Conservation (phyloP, 2,888 invertebrate genomes). For the Dicranocentrus wangi region DNA sequence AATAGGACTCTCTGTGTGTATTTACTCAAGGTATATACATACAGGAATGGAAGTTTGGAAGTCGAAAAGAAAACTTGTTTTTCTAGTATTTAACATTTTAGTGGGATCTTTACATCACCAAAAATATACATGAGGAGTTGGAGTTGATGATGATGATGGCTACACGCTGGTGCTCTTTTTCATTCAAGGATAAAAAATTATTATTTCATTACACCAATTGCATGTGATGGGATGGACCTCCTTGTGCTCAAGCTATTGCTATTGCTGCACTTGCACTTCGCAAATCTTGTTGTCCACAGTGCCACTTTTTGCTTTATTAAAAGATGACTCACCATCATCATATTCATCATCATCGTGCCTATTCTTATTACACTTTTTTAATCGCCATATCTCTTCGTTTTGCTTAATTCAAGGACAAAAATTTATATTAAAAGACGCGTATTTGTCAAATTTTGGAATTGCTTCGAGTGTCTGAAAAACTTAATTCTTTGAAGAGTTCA, state of each 20-base stretch:
- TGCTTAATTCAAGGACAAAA: conserved; percentile 46
- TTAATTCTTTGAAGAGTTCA: no score
- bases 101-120: not conserved
- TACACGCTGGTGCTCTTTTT: conserved; percentile 15
- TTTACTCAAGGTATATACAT: no score
- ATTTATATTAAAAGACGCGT: not conserved
- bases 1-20: no score
- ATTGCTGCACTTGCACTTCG: conserved; percentile 1
- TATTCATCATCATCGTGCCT: not conserved
- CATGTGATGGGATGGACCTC: not conserved
- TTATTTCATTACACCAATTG: conserved; percentile 25
- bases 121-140: conserved; percentile 15
- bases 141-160: conserved; percentile 15
- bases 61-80: conserved; percentile 26
- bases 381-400: conserved; percentile 28
- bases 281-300: not conserved
- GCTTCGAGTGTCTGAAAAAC: no score
- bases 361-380: not conserved
- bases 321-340: conserved; percentile 43
- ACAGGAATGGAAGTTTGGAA: not conserved
- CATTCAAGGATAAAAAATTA: conserved; percentile 38
- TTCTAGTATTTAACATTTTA: not conserved
- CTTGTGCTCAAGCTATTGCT: not conserved
- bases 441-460: no score
- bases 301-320: conserved; percentile 23